Evolutionary conservation across 2,797 vertebrate species (phyloP), one percentile per base, ranked within the genome.

Genomic region (Nothura maculosa): DNA sequence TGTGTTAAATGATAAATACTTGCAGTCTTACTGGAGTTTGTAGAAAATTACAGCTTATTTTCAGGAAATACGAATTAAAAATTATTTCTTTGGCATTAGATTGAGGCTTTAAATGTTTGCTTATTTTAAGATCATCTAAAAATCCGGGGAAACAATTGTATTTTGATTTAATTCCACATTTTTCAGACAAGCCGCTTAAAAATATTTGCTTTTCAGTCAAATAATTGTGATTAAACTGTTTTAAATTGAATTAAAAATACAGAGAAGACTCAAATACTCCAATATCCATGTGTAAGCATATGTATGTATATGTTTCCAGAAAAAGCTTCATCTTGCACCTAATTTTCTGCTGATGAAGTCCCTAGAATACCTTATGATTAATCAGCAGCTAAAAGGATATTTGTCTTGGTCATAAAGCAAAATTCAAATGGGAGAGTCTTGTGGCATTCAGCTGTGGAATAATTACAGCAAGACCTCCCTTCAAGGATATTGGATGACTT

Each of bases 11-110:
- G 24, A 70, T 17, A 61, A 87, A 66, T 72, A 68, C 6, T 21
- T 43, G 20, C 42, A 85, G 67, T 75, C 36, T 62, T 62, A 32
- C 13, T 57, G 28, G 5, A 0, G 0, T 22, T 30, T 58, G 1
- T 34, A 94, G 54, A 78, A 66, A 85, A 73, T 8, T 25, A 10
- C 21, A 68, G n/a, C 9, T 75, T 91, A 8, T 70, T 91, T 94
- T 58, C 12, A 58, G 50, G 13, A 34, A 87, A 60, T 21, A 34
- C 9, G 48, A 81, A 55, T 64, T 47, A 64, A 82, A 73, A 77
- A 43, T 32, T 0, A 50, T 63, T 95, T 82, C 48, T 43, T 84
- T 9, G 57, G 47, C 13, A 80, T 12, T 80, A 34, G 3, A 11
- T 63, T 61, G 45, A 75, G 20, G 20, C 8, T 68, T 66, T 63